A percentile compares a stretch with the other conserved stretches of the same genome.
Evolutionary conservation across 2,113 vertebrate species (phyloP).

Genomic region (Lathamus discolor): DNA sequence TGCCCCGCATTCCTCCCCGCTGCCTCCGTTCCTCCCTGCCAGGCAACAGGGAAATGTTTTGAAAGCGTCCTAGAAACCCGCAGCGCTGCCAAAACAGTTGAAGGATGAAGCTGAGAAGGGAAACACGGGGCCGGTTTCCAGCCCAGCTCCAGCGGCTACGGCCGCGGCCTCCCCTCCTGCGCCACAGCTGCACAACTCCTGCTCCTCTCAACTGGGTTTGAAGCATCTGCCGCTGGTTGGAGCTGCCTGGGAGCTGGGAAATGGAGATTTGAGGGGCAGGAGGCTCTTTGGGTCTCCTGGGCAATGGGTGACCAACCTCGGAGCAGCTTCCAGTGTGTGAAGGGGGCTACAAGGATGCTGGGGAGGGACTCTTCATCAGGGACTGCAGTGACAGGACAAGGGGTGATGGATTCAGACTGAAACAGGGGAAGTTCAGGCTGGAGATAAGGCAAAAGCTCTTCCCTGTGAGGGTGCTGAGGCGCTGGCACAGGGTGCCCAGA

Average conservation of each 20-base stretch:
- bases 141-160: fast-evolving
- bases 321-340: too few relatives aligned
- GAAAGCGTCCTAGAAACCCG: slow-evolving; percentile 26
- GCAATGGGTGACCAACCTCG: not conserved
- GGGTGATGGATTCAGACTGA: too few relatives aligned
- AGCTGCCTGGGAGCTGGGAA: not conserved
- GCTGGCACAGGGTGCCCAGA: too few relatives aligned
- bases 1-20: not conserved
- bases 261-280: not conserved
- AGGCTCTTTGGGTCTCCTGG: not conserved
- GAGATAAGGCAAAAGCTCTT: too few relatives aligned
- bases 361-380: too few relatives aligned
- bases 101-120: not conserved
- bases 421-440: too few relatives aligned
- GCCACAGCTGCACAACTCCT: not conserved
- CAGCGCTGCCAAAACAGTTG: not conserved
- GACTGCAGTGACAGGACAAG: too few relatives aligned
- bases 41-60: slow-evolving; percentile 51
- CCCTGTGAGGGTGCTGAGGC: too few relatives aligned
- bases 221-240: not conserved
- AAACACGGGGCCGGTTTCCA: not conserved
- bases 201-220: not conserved
- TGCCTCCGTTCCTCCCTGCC: not conserved
- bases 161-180: not conserved
- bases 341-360: too few relatives aligned